Evolutionary conservation across 2,113 vertebrate genomes (phyloP).

Genomic region (Ceyx melanurus): DNA sequence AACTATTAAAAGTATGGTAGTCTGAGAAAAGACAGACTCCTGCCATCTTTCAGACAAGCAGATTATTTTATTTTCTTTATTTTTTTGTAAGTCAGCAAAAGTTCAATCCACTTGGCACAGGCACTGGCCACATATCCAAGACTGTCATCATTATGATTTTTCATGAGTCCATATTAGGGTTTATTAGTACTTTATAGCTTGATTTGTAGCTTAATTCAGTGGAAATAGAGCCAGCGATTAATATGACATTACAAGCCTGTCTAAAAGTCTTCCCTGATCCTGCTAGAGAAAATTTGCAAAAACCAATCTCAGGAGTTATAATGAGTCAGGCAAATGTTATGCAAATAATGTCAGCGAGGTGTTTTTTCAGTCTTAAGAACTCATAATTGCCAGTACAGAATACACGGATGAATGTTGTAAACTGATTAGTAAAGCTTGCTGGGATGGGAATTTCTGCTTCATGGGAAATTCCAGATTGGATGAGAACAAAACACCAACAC

Average conservation of each 20-base stretch:
- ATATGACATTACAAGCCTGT: background rate
- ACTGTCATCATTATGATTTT: conserved; percentile 3
- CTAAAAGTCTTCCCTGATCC: conserved; percentile 29
- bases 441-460: conserved; percentile 48
- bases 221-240: conserved; percentile 48
- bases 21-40: conserved; percentile 55
- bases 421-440: conserved; percentile 45
- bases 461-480: conserved; percentile 8
- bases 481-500: background rate
- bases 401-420: conserved; percentile 27
- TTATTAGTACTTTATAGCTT: conserved; percentile 39
- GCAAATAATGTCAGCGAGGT: background rate
- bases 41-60: conserved; percentile 11
- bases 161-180: background rate
- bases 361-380: conserved; percentile 31
- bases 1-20: conserved; percentile 63
- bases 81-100: background rate
- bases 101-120: background rate
- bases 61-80: background rate
- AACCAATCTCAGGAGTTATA: background rate
- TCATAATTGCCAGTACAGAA: background rate
- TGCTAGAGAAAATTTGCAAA: conserved; percentile 30
- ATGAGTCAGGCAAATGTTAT: background rate
- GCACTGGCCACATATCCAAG: background rate
- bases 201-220: conserved; percentile 19